These are phyloP conservation scores for Drosophila pallidifrons DNA, from an alignment of 1,140 invertebrate genomes.

Conservation along the genomic window DNA sequence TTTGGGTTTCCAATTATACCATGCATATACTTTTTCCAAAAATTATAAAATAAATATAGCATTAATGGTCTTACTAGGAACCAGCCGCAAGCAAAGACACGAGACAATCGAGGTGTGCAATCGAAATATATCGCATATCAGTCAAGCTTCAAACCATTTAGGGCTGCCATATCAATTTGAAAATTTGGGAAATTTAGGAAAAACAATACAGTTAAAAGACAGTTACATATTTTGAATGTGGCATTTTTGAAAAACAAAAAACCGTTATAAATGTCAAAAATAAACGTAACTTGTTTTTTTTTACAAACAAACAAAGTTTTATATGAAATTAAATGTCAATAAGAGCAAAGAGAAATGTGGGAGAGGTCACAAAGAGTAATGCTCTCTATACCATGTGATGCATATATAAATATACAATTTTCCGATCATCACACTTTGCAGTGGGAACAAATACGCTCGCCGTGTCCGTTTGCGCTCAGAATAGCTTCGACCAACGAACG, in stretches of 20 bases:
- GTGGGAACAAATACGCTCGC: conserved; percentile 49
- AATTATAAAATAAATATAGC: too few species aligned
- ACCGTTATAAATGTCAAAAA: conserved; percentile 1
- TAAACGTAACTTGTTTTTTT: not conserved
- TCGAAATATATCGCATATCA: not conserved
- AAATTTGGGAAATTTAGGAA: conserved; percentile 34
- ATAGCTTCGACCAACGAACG: conserved; percentile 73
- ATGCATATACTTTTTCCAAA: too few species aligned
- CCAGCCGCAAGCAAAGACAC: too few species aligned
- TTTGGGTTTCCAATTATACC: too few species aligned
- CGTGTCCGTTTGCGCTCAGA: conserved; percentile 62
- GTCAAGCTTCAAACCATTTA: conserved; percentile 28
- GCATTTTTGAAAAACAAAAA: conserved; percentile 2
- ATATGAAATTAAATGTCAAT: not conserved
- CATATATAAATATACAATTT: conserved; percentile 63
- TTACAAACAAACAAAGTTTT: not conserved
- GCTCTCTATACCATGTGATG: conserved; percentile 18
- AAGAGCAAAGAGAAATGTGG: not conserved
- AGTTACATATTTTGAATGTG: conserved; percentile 10
- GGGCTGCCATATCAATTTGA: not conserved
- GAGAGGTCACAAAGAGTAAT: conserved; percentile 27
- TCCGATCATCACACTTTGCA: conserved; percentile 38
- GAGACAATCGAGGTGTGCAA: not conserved
- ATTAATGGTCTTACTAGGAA: too few species aligned
- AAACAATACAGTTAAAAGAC: conserved; percentile 18